A percentile compares a stretch with the other conserved stretches of the same genome.
Evolutionary conservation across 2,888 invertebrate genomes (phyloP).

Genomic region (Tetropium fuscum): DNA sequence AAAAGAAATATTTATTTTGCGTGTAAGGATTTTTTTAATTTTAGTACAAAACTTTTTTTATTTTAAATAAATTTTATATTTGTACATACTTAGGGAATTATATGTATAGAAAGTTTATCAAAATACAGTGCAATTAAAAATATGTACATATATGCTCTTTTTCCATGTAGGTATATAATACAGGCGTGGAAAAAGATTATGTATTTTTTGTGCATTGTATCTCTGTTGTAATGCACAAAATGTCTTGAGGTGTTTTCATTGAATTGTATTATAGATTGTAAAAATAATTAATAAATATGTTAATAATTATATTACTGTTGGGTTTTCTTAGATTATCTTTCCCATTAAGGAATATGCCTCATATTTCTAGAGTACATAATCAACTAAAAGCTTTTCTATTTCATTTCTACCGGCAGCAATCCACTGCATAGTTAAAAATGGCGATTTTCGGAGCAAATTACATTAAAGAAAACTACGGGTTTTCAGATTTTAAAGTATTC

Average conservation of each 20-base stretch:
- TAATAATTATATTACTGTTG: conserved; percentile 3
- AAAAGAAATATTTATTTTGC: conserved; percentile 36
- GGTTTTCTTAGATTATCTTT: neutral
- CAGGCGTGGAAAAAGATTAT: conserved; percentile 11
- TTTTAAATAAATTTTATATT: conserved; percentile 41
- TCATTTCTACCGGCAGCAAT: too few relatives aligned
- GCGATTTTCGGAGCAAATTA: too few relatives aligned
- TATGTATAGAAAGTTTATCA: conserved; percentile 33
- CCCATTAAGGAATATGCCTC: too few relatives aligned
- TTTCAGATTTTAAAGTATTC: too few relatives aligned
- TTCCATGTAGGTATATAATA: conserved; percentile 9
- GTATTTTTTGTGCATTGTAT: conserved; percentile 51
- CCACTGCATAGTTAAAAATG: too few relatives aligned
- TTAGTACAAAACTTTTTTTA: conserved; percentile 47
- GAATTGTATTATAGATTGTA: conserved; percentile 33
- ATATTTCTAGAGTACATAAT: too few relatives aligned
- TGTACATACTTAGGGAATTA: conserved; percentile 37
- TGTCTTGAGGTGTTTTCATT: conserved; percentile 47
- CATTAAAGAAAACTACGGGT: too few relatives aligned
- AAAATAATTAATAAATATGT: conserved; percentile 32
- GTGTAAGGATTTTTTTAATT: conserved; percentile 38
- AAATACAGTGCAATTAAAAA: conserved; percentile 49
- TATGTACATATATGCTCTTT: conserved; percentile 32
- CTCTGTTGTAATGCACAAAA: conserved; percentile 52
- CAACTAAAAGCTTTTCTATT: too few relatives aligned